These are phyloP conservation scores for Cephus pulcher DNA, from an alignment of 2,888 invertebrate genomes.

Conservation along the genomic window DNA sequence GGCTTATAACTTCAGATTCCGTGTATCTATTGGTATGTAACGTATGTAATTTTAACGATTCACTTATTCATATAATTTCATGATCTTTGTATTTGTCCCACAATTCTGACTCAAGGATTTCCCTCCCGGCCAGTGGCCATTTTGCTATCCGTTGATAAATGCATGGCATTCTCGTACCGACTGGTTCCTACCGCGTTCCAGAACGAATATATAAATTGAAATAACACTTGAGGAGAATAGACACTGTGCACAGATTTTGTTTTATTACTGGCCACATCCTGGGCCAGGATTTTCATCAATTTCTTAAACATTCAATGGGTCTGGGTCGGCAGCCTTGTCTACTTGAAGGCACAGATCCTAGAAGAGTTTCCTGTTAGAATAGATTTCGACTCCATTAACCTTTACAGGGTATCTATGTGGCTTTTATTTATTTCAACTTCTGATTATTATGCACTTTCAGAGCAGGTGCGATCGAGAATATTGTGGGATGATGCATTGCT, in stretches of 20 bases:
- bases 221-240: conserved; percentile 9
- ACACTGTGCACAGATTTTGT: conserved; percentile 9
- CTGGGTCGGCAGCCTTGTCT: background rate
- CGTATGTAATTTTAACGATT: background rate
- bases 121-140: conserved; percentile 52
- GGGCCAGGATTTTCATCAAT: background rate
- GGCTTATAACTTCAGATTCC: background rate
- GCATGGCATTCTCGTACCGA: conserved; percentile 64
- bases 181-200: conserved; percentile 50
- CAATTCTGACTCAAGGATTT: background rate
- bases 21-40: conserved; percentile 6
- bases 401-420: background rate
- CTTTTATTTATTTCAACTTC: background rate
- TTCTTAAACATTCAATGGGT: background rate
- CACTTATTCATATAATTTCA: background rate
- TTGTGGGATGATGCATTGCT: background rate
- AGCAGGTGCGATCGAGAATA: background rate
- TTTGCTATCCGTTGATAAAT: conserved; percentile 67
- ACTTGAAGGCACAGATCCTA: background rate
- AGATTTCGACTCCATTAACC: background rate
- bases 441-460: background rate
- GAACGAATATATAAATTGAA: conserved; percentile 24
- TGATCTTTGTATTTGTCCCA: background rate
- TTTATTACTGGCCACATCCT: conserved; percentile 4
- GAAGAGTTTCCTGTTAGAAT: background rate